Evolutionary conservation across 2,797 vertebrate genomes (phyloP).

Genomic region (Chaunax sp.): DNA sequence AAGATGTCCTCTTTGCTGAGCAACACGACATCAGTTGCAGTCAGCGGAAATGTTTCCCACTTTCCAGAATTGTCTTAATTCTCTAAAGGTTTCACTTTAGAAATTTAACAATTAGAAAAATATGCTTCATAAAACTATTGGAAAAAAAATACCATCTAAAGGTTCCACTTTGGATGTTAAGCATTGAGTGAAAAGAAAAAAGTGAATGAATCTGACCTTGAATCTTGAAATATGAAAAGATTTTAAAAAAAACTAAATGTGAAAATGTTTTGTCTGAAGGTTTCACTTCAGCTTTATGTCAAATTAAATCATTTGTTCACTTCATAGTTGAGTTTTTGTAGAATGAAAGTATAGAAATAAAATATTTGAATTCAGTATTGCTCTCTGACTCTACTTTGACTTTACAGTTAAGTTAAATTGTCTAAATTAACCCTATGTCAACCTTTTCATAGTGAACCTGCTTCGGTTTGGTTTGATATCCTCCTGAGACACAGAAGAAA

Average conservation of each 20-base stretch:
- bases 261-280: slow-evolving; percentile 31
- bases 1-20: slow-evolving; percentile 73
- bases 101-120: slow-evolving; percentile 60
- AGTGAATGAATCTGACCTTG: not conserved
- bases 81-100: slow-evolving; percentile 83
- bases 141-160: not conserved
- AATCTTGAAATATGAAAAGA: slow-evolving; percentile 7
- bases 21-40: slow-evolving; percentile 69
- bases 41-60: slow-evolving; percentile 70
- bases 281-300: slow-evolving; percentile 40
- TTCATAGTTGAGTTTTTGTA: slow-evolving; percentile 6
- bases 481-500: not conserved
- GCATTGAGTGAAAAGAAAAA: not conserved
- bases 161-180: slow-evolving; percentile 30
- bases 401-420: not conserved
- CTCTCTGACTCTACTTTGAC: slow-evolving; percentile 5
- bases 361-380: slow-evolving; percentile 24
- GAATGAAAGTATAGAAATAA: slow-evolving; percentile 43
- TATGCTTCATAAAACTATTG: not conserved
- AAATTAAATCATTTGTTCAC: slow-evolving; percentile 1
- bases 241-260: not conserved
- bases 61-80: slow-evolving; percentile 64
- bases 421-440: not conserved
- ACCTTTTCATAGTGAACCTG: not conserved
- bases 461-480: not conserved